Evolutionary conservation across 2,797 vertebrate genomes (phyloP).

Genomic region (Poecilia wingei): DNA sequence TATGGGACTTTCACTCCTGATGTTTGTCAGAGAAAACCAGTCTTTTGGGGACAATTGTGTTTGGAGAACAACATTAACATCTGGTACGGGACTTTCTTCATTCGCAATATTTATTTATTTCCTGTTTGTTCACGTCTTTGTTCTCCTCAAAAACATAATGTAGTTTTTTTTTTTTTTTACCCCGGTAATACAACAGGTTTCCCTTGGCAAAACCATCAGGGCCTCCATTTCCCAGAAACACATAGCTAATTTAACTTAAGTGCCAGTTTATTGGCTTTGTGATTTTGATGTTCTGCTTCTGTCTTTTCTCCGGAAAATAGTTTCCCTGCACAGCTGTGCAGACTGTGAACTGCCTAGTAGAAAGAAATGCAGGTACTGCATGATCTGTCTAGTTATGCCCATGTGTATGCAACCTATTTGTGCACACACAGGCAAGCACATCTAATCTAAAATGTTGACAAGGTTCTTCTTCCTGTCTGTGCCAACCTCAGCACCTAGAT

Average conservation of each 20-base stretch:
- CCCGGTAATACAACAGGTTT: constrained; percentile 62
- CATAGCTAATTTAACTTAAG: constrained; percentile 70
- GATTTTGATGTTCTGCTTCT: constrained; percentile 62
- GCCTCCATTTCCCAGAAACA: constrained; percentile 76
- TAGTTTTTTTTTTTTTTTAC: constrained; percentile 40
- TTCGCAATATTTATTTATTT: constrained; percentile 72
- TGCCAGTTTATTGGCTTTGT: constrained; percentile 68
- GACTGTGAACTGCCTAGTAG: constrained; percentile 65
- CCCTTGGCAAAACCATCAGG: constrained; percentile 71
- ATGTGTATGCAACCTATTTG: constrained; percentile 71
- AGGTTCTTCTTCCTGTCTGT: constrained; percentile 62
- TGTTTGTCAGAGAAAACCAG: constrained; percentile 61
- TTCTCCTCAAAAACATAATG: constrained; percentile 53
- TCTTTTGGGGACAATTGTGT: constrained; percentile 60
- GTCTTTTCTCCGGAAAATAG: constrained; percentile 66
- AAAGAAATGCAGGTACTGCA: constrained; percentile 70
- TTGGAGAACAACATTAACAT: constrained; percentile 71
- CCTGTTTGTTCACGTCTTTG: constrained; percentile 66
- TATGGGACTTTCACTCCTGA: constrained; percentile 35
- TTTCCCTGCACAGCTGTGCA: constrained; percentile 73
- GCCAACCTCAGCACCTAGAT: constrained; percentile 73
- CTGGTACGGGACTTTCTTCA: constrained; percentile 64
- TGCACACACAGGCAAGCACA: constrained; percentile 63
- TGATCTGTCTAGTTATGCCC: constrained; percentile 71
- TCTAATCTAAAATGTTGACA: constrained; percentile 74